These are phyloP conservation scores for Notodonta ziczac DNA, from an alignment of 2,888 invertebrate genomes.

Conservation along the genomic window DNA sequence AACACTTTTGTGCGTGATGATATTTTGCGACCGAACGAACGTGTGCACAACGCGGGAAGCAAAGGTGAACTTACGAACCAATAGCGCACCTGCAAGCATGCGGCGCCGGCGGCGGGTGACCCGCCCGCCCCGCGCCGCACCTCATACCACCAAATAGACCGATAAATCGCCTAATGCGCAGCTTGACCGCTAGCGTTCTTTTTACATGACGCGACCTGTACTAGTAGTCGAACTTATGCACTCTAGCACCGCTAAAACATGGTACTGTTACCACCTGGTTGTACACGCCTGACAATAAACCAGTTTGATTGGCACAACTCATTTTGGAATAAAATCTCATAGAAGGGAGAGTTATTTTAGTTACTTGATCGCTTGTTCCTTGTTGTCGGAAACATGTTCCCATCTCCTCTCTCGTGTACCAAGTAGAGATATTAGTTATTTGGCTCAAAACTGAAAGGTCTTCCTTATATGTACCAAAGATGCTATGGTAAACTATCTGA, in stretches of 20 bases:
- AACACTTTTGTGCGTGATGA: too few relatives aligned
- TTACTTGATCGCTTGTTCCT: neutral
- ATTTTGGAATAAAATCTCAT: neutral
- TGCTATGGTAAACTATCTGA: slow-evolving; percentile 30
- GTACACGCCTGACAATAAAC: slow-evolving; percentile 1
- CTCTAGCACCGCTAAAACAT: neutral
- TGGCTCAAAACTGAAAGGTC: slow-evolving; percentile 20
- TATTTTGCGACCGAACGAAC: too few relatives aligned
- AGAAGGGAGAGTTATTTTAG: neutral
- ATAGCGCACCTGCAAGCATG: too few relatives aligned
- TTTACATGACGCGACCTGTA: too few relatives aligned
- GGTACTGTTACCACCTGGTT: slow-evolving; percentile 6
- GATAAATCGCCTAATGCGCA: too few relatives aligned
- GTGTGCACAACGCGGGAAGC: too few relatives aligned
- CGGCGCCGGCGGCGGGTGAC: too few relatives aligned
- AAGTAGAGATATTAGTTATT: slow-evolving; percentile 3
- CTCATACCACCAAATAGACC: too few relatives aligned
- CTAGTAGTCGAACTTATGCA: slow-evolving; percentile 6
- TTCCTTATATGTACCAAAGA: slow-evolving; percentile 36
- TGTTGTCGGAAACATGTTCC: slow-evolving; percentile 17
- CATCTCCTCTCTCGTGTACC: slow-evolving; percentile 28
- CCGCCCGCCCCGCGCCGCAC: too few relatives aligned
- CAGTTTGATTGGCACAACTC: slow-evolving; percentile 1
- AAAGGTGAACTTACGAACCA: too few relatives aligned
- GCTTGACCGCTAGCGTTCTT: too few relatives aligned